phyloP scores from a whole-genome alignment of 2,888 invertebrate species.

The Microplitis deprimator region DNA sequence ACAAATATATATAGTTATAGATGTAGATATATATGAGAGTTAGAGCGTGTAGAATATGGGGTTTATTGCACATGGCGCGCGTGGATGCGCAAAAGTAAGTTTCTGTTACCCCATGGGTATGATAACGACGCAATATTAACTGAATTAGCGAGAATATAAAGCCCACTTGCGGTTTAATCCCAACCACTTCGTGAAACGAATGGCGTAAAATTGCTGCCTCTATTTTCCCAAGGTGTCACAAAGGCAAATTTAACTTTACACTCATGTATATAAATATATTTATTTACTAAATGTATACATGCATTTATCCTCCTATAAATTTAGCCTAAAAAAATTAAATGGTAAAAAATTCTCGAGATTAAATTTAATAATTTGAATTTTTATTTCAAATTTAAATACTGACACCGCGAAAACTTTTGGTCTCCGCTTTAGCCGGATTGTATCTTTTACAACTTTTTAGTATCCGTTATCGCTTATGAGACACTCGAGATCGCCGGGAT shows the following conservation, averaged over 20 bases:
- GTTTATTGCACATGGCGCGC: slow-evolving; percentile 28
- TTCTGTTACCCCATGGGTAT: slow-evolving; percentile 44
- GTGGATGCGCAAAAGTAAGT: slow-evolving; percentile 7
- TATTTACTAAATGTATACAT: neutral
- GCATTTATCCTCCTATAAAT: too few species aligned
- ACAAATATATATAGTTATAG: neutral
- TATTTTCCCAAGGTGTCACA: slow-evolving; percentile 41
- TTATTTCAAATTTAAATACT: too few species aligned
- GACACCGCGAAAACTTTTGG: too few species aligned
- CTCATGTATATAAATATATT: neutral
- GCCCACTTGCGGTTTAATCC: slow-evolving; percentile 62
- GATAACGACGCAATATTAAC: slow-evolving; percentile 59
- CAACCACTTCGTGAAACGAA: slow-evolving; percentile 53
- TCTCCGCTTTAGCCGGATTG: too few species aligned
- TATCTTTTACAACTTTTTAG: too few species aligned
- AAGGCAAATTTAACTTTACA: slow-evolving; percentile 39
- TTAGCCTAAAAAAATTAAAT: too few species aligned
- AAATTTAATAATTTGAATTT: too few species aligned
- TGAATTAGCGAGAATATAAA: slow-evolving; percentile 62
- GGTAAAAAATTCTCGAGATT: too few species aligned
- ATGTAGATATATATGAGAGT: neutral
- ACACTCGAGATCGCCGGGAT: too few species aligned
- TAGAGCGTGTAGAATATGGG: slow-evolving; percentile 20
- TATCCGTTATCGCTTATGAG: too few species aligned
- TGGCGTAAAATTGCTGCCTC: slow-evolving; percentile 45